These are phyloP conservation scores for Paraplagusia blochii DNA, from an alignment of 2,113 vertebrate species.

Conservation along the genomic window DNA sequence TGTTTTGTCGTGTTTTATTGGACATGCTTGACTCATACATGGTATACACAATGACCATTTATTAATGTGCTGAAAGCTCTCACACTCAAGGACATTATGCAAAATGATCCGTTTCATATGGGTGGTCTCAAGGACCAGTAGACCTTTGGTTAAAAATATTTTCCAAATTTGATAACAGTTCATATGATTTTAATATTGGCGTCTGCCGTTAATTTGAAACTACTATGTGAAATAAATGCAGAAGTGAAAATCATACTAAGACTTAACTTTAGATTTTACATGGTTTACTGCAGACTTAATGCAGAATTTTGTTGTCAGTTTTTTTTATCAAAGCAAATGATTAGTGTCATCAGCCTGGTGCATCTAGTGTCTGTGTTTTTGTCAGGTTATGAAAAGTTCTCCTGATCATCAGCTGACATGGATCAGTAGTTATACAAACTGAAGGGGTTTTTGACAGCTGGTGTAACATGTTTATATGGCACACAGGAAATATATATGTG, in stretches of 20 bases:
- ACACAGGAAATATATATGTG: background rate
- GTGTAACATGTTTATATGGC: background rate
- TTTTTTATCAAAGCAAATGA: too few relatives aligned
- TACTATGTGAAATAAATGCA: too few relatives aligned
- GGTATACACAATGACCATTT: too few relatives aligned
- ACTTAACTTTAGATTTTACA: too few relatives aligned
- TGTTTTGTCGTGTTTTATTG: slow-evolving; percentile 28
- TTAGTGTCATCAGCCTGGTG: background rate
- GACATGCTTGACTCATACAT: too few relatives aligned
- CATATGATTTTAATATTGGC: too few relatives aligned
- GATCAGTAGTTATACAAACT: background rate
- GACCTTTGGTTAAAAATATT: background rate
- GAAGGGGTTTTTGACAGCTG: background rate
- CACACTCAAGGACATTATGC: slow-evolving; percentile 16
- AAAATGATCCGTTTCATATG: background rate
- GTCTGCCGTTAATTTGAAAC: too few relatives aligned
- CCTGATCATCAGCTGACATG: background rate
- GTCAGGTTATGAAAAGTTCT: background rate
- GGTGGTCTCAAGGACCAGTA: background rate
- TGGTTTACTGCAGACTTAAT: too few relatives aligned
- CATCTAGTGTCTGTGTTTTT: background rate
- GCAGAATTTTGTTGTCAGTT: too few relatives aligned
- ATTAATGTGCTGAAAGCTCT: slow-evolving; percentile 5
- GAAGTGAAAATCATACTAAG: too few relatives aligned
- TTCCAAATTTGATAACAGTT: background rate